These are phyloP conservation scores for zebrafish (Danio rerio) DNA, from an alignment of 2,113 vertebrate genomes.

Conservation along the genomic window GRCz12tu NC_133179.1:17463501-17464000, in stretches of 20 bases:
- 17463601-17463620: not conserved
- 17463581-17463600: not conserved
- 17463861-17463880: too few relatives aligned
- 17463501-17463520: slow-evolving; percentile 1
- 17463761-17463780: not conserved
- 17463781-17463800: too few relatives aligned
- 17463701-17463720: not conserved
- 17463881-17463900: too few relatives aligned
- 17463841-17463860: too few relatives aligned
- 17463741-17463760: not conserved
- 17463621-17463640: not conserved
- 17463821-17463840: too few relatives aligned
- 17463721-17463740: not conserved
- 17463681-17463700: not conserved
- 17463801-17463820: not conserved
- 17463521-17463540: not conserved
- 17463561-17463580: not conserved
- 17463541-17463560: not conserved
- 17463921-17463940: too few relatives aligned
- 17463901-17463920: too few relatives aligned
- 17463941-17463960: too few relatives aligned
- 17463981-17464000: too few relatives aligned
- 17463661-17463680: slow-evolving; percentile 55
- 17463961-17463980: too few relatives aligned
- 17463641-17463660: not conserved